phyloP scores from a whole-genome alignment of 2,113 vertebrate species.

The Axis porcinus region DNA sequence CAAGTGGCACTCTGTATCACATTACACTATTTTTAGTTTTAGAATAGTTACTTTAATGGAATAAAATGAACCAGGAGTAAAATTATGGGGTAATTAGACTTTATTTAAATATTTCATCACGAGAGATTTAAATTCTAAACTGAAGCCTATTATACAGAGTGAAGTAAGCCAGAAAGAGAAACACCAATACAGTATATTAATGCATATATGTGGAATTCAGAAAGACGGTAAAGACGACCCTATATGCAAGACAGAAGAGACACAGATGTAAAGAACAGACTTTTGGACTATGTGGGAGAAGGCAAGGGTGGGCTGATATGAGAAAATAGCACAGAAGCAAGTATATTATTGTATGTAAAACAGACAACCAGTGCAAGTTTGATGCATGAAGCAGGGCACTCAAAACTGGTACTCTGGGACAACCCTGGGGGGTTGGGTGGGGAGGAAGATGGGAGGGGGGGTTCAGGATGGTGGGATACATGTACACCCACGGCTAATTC shows the following conservation, averaged over 20 bases:
- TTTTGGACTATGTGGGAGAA: background rate
- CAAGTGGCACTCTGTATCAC: background rate
- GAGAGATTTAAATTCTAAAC: background rate
- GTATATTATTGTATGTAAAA: background rate
- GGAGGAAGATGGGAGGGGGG: background rate
- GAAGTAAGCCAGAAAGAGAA: background rate
- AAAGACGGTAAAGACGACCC: accelerated
- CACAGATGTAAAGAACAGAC: background rate
- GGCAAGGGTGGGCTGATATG: background rate
- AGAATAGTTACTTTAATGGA: background rate
- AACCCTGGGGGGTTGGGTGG: background rate
- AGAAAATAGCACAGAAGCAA: background rate
- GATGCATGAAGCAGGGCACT: background rate
- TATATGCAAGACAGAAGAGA: background rate
- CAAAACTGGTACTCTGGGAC: background rate
- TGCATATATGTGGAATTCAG: background rate
- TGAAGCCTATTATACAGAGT: background rate
- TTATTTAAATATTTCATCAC: background rate
- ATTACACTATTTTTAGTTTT: background rate
- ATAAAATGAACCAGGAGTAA: background rate
- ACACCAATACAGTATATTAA: background rate
- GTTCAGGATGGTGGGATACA: accelerated
- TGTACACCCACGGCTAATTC: background rate
- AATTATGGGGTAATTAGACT: background rate
- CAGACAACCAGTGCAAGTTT: background rate